These are phyloP conservation scores for Phrynocephalus versicolor DNA, from an alignment of 2,113 vertebrate species.

Conservation along the genomic window DNA sequence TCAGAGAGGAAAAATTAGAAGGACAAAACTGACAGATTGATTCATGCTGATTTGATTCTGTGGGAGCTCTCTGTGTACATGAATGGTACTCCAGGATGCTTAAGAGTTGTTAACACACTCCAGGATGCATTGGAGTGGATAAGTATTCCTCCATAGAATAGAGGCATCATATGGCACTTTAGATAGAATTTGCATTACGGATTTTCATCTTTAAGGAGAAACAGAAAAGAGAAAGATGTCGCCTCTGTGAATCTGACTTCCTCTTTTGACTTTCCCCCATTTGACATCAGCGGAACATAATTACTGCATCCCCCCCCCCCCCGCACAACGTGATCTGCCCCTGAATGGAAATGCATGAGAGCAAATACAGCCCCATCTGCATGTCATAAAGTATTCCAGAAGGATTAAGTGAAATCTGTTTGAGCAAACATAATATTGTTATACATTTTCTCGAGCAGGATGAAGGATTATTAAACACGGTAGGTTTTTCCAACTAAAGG, in stretches of 20 bases:
- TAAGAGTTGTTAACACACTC: neutral
- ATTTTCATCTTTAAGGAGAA: neutral
- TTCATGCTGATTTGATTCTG: neutral
- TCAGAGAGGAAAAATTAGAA: neutral
- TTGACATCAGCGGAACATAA: constrained; percentile 31
- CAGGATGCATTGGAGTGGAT: neutral
- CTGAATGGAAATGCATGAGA: constrained; percentile 43
- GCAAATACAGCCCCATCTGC: constrained; percentile 48
- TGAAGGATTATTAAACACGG: constrained; percentile 58
- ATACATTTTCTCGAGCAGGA: constrained; percentile 48
- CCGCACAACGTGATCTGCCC: constrained; percentile 40
- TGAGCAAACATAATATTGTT: constrained; percentile 55
- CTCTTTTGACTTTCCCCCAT: neutral
- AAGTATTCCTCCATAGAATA: neutral
- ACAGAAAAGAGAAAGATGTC: neutral
- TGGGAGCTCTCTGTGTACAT: neutral
- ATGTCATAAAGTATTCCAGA: constrained; percentile 58
- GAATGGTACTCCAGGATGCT: neutral
- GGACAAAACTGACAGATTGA: neutral
- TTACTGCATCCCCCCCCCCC: constrained; percentile 19
- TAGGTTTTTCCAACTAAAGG: constrained; percentile 49
- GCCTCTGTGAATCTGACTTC: neutral
- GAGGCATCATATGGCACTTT: neutral
- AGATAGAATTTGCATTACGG: neutral
- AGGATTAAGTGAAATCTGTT: constrained; percentile 63